Base-by-base conservation (phyloP, 2,888 invertebrate species). In the Hermaeophaga mercurialis region DNA sequence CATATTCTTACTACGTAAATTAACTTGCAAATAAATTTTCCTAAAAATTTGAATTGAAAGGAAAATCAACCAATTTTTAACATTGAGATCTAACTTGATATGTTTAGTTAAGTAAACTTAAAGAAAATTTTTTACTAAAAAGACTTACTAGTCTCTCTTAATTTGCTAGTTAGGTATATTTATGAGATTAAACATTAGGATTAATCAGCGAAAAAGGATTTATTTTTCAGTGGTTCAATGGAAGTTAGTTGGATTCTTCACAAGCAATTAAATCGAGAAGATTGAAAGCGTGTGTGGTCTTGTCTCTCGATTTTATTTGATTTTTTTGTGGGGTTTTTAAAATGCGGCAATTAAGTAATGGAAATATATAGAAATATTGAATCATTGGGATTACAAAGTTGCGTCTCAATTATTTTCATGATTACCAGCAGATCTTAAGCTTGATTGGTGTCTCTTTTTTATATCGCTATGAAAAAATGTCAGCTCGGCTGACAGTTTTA, bases 341-440 rank as follows among this genome's bases (percentile, higher is more conserved):
- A 48, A 47, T 41, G 24, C 19, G 22, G 54, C 54, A 54, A 54
- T 54, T 54, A 54, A 47, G 47, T 33, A 48, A 43, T 50, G 41
- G 47, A 41, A 39, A 54, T 47, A 28, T 22, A 36, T 45, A 39
- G 24, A 47, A 47, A 54, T 54, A 54, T 54, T 41, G 54, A 54
- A 41, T 47, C 41, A 47, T 54, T 41, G 33, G 43, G 54, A 24
- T 22, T 48, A 34, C 54, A 39, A 54, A 41, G 47, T 54, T 47
- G 54, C 28, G 26, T 54, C 54, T 48, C 54, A 41, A 41, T 54
- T 19, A 46, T 54, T 47, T 12, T 11, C 26, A 26, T 49, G 24
- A 47, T 36, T 47, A 48, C 43, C 43, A 26, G 43, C 43, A 43
- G 24, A 43, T 24, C 43, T 43, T 14, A 6, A 26, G 15, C 43